A percentile compares a stretch with the other conserved stretches of the same genome.
These are phyloP conservation scores for Eupithecia exiguata DNA, from an alignment of 2,888 invertebrate genomes.

Conservation along the genomic window DNA sequence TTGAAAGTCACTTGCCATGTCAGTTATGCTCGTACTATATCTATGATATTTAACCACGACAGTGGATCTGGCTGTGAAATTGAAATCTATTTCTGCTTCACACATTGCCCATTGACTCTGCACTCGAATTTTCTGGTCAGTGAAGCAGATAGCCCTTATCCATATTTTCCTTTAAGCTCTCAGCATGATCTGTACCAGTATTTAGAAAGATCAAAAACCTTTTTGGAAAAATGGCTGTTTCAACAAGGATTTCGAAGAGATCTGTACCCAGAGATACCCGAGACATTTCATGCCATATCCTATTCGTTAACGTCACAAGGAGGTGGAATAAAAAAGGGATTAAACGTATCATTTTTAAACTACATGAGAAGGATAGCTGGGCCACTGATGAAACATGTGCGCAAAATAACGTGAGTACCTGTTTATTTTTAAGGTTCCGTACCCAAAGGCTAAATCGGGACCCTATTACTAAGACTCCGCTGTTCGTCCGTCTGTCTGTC, in stretches of 20 bases:
- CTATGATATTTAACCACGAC: conserved; percentile 61
- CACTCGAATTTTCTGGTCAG: conserved; percentile 58
- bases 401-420: conserved; percentile 67
- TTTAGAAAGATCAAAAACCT: conserved; percentile 61
- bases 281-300: conserved; percentile 73
- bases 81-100: conserved; percentile 69
- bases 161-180: conserved; percentile 66
- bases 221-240: conserved; percentile 79
- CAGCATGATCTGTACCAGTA: conserved; percentile 64
- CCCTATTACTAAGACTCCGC: too few relatives aligned
- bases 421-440: too few relatives aligned
- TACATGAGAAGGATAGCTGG: conserved; percentile 74
- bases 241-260: conserved; percentile 79
- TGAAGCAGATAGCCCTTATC: conserved; percentile 66
- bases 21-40: conserved; percentile 54
- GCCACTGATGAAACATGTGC: conserved; percentile 72
- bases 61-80: conserved; percentile 69
- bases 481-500: too few relatives aligned
- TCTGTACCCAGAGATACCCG: conserved; percentile 73
- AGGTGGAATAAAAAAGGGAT: conserved; percentile 65
- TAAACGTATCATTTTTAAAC: conserved; percentile 72
- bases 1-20: conserved; percentile 55
- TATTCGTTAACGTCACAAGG: conserved; percentile 57
- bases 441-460: too few relatives aligned
- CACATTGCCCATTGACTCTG: conserved; percentile 70